Evolutionary conservation across 2,888 invertebrate species (phyloP), one percentile per base, ranked within the genome.

Genomic region (Lycia hirtaria): DNA sequence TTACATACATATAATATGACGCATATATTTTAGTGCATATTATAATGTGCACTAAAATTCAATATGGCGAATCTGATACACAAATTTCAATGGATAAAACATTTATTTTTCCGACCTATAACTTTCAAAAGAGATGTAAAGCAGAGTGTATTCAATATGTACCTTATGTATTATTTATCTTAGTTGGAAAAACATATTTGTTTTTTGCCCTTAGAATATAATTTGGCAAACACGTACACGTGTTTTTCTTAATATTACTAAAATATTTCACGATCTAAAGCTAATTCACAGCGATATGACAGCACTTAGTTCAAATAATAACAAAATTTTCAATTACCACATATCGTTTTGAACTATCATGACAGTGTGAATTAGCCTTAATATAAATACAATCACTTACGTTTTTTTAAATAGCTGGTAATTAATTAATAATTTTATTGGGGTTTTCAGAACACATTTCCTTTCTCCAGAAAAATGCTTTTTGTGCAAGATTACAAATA

Each of bases 381-480:
- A 37, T n/a, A 35, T 19, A 19, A 35, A 17, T 3, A 22, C 12
- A 7, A 38, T 2, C 12, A n/a, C n/a, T n/a, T 12, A 22, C 1
- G 10, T 22, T 22, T 22, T 14, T 9, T 7, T 20, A 38, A 22
- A 40, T 40, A 40, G 38, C 22, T 22, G 22, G 38, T 14, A 40
- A 4, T 1, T 22, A 22, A 22, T 22, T 40, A 40, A 24, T 4
- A 12, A 20, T 38, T 20, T 12, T 35, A 19, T 22, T 22, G 22
- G 38, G 22, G 38, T 40, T 22, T 20, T 6, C 12, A 22, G 12
- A 22, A 40, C 38, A 35, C 35, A 40, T n/a, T n/a, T n/a, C n/a
- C n/a, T n/a, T n/a, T n/a, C n/a, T n/a, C n/a, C n/a, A n/a, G n/a
- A n/a, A n/a, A n/a, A n/a, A n/a, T n/a, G n/a, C n/a, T n/a, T n/a